phyloP scores from a whole-genome alignment of 2,888 invertebrate genomes.

The Nebria brevicollis region DNA sequence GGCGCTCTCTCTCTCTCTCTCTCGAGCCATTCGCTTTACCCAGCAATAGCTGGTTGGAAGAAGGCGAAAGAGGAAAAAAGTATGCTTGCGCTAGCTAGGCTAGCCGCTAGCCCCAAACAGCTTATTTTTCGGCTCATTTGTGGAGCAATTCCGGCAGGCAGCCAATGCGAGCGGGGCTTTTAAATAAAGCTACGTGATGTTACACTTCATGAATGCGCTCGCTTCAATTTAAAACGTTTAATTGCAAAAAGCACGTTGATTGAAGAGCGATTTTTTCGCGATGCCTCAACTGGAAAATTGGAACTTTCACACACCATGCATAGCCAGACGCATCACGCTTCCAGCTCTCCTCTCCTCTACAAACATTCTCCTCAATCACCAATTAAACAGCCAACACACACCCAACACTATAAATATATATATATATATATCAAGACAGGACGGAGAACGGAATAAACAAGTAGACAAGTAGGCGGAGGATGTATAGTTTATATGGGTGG shows the following conservation, averaged over 20 bases:
- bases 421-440: too few relatives aligned
- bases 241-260: conserved; percentile 48
- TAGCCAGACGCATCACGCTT: background rate
- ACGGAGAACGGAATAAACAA: too few relatives aligned
- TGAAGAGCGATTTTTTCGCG: conserved; percentile 47
- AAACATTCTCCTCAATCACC: too few relatives aligned
- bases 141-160: conserved; percentile 58
- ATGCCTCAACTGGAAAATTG: conserved; percentile 47
- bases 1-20: background rate
- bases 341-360: background rate
- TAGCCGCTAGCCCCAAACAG: conserved; percentile 53
- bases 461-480: too few relatives aligned
- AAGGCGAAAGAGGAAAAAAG: background rate
- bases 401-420: too few relatives aligned
- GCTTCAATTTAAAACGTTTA: conserved; percentile 48
- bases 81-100: background rate
- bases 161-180: conserved; percentile 57
- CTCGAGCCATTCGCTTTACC: background rate
- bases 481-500: too few relatives aligned
- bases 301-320: conserved; percentile 21
- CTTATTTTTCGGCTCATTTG: conserved; percentile 64
- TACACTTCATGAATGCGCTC: conserved; percentile 46
- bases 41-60: background rate
- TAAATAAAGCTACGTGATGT: conserved; percentile 54
- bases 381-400: too few relatives aligned